A percentile compares a stretch with the other conserved stretches of the same genome.
These are phyloP conservation scores for Adineta ricciae DNA, from an alignment of 2,888 invertebrate species.

Conservation along the genomic window DNA sequence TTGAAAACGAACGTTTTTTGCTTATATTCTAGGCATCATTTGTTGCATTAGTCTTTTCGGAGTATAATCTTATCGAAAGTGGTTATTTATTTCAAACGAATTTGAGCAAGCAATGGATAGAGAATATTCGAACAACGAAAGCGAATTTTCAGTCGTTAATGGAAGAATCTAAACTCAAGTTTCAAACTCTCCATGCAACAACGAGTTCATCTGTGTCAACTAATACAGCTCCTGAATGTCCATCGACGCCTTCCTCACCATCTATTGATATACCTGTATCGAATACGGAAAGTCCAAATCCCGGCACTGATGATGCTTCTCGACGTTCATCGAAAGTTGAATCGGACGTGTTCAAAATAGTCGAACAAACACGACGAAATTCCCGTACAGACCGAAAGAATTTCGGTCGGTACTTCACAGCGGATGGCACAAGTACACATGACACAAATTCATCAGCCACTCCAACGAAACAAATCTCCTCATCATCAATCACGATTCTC, in stretches of 20 bases:
- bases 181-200: background rate
- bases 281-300: background rate
- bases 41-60: background rate
- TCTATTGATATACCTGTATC: background rate
- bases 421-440: conserved; percentile 55
- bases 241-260: background rate
- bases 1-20: background rate
- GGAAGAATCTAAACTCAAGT: background rate
- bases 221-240: background rate
- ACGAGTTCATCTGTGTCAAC: background rate
- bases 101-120: background rate
- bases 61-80: background rate
- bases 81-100: conserved; percentile 1
- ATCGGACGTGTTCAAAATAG: background rate
- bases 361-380: conserved; percentile 8
- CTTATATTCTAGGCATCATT: background rate
- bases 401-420: conserved; percentile 58
- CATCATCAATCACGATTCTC: conserved; percentile 52
- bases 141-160: background rate
- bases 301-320: background rate
- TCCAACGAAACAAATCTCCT: conserved; percentile 52
- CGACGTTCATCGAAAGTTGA: background rate
- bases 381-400: conserved; percentile 35
- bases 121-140: background rate
- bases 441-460: conserved; percentile 48